Evolutionary conservation across 2,888 invertebrate species (phyloP).

Genomic region (Rotaria magnacalcarata): DNA sequence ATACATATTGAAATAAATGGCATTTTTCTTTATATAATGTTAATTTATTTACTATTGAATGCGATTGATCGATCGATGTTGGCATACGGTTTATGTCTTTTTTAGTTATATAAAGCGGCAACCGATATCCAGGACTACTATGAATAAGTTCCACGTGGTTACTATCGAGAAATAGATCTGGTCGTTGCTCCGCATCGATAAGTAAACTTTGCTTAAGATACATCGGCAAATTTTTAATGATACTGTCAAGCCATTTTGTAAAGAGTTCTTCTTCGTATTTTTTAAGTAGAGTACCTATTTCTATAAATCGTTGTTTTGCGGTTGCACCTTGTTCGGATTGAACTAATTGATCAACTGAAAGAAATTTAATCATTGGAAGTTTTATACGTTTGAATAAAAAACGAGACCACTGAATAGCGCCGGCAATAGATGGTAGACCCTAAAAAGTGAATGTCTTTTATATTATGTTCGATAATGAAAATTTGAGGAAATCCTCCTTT

Average conservation of each 20-base stretch:
- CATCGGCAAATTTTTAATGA: not conserved
- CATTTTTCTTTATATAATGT: not conserved
- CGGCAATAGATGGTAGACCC: not conserved
- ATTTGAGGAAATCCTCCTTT: too few relatives aligned
- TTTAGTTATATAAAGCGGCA: not conserved
- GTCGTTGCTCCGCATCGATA: slow-evolving; percentile 5
- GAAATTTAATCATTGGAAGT: slow-evolving; percentile 23
- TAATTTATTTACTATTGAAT: not conserved
- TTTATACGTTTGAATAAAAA: not conserved
- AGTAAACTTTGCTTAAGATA: slow-evolving; percentile 25
- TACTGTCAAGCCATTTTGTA: not conserved
- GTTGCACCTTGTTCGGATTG: not conserved
- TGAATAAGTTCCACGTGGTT: too few relatives aligned
- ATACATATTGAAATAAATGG: not conserved
- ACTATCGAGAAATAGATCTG: not conserved
- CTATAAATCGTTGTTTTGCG: slow-evolving; percentile 10
- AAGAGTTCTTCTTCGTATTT: not conserved
- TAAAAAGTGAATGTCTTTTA: not conserved
- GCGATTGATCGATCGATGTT: not conserved
- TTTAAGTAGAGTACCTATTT: not conserved
- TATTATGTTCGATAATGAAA: too few relatives aligned
- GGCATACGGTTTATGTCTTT: not conserved
- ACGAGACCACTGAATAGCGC: not conserved
- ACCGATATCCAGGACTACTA: not conserved
- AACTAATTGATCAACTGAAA: not conserved